Percentiles rank a stretch among this genome's conserved stretches.
Evolutionary conservation across 2,797 vertebrate genomes (phyloP).

Genomic region (Karalla daura): DNA sequence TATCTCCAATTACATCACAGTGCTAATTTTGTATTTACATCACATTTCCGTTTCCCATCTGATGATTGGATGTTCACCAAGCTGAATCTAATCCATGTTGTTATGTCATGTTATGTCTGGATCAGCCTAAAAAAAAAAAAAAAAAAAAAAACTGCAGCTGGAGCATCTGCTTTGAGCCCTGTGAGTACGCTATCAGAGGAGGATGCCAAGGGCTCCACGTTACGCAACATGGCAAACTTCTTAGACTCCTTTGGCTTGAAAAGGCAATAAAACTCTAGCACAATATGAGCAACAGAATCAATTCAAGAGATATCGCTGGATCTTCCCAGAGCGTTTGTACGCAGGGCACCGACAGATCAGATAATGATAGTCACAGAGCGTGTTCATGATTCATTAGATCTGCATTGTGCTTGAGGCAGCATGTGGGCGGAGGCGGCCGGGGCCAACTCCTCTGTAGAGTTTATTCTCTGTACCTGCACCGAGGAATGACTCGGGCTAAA

Average conservation of each 20-base stretch:
- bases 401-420: constrained; percentile 62
- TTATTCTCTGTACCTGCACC: constrained; percentile 62
- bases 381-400: constrained; percentile 68
- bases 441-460: constrained; percentile 60
- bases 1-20: not conserved
- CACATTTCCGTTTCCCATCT: not conserved
- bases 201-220: constrained; percentile 16
- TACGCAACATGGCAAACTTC: constrained; percentile 27
- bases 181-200: not conserved
- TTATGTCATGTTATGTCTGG: not conserved
- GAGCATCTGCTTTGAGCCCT: constrained; percentile 10
- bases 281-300: constrained; percentile 30
- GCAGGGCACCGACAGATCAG: constrained; percentile 29
- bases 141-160: constrained; percentile 5
- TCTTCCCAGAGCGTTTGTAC: constrained; percentile 27
- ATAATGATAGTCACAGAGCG: constrained; percentile 54
- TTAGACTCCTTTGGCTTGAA: constrained; percentile 24
- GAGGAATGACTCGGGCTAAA: constrained; percentile 65
- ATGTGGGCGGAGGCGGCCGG: constrained; percentile 53
- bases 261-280: constrained; percentile 27
- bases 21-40: not conserved
- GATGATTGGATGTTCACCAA: not conserved
- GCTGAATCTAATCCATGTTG: not conserved
- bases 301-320: constrained; percentile 19
- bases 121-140: not conserved